phyloP scores from a whole-genome alignment of 2,797 vertebrate genomes.

The Crocidura indochinensis region DNA sequence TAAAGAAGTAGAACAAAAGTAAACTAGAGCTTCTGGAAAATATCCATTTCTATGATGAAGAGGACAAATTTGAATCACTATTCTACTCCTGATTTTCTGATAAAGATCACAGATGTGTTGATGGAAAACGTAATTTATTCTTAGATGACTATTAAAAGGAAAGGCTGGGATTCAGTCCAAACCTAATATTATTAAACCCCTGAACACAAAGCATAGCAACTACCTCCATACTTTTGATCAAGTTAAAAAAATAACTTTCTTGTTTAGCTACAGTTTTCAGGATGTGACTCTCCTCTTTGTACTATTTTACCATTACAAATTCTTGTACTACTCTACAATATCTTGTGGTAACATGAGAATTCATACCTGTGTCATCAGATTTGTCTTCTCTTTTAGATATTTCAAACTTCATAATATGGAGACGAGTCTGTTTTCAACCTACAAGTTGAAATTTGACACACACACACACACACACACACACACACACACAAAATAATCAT shows the following conservation, averaged over 20 bases:
- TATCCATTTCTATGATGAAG: slow-evolving; percentile 16
- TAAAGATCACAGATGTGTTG: not conserved
- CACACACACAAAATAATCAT: too few relatives aligned
- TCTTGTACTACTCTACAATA: not conserved
- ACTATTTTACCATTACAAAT: not conserved
- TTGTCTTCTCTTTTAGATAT: not conserved
- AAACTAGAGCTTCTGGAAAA: not conserved
- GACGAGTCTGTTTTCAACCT: slow-evolving; percentile 4
- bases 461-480: too few relatives aligned
- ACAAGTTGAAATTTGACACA: not conserved
- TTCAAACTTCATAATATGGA: slow-evolving; percentile 6
- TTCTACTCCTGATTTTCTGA: not conserved
- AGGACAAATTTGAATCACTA: not conserved
- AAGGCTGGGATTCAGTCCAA: not conserved
- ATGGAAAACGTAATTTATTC: not conserved
- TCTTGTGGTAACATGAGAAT: not conserved
- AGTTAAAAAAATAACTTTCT: not conserved
- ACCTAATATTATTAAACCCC: not conserved
- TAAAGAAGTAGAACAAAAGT: not conserved
- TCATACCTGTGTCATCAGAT: not conserved
- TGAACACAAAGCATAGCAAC: not conserved
- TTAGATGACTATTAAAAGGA: not conserved
- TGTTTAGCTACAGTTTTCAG: not conserved
- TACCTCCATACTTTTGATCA: not conserved
- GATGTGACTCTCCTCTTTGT: slow-evolving; percentile 13